These are phyloP conservation scores for Grammomys surdaster DNA, from an alignment of 2,113 vertebrate genomes.

Conservation along the genomic window DNA sequence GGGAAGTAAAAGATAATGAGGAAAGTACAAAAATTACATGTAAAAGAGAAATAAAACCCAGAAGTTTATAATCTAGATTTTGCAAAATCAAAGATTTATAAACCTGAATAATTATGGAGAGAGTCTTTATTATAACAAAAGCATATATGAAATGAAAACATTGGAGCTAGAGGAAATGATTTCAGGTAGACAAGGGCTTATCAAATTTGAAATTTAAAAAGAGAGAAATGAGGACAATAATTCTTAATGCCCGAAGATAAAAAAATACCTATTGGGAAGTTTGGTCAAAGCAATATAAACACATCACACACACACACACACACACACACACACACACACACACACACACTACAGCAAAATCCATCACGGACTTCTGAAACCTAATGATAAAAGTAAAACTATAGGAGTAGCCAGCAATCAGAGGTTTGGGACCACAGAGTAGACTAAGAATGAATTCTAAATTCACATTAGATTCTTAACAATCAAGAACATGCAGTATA, in stretches of 20 bases:
- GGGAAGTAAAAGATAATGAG: neutral
- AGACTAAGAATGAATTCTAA: neutral
- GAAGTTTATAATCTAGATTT: neutral
- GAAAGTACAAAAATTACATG: neutral
- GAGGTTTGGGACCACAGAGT: neutral
- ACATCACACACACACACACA: too few relatives aligned
- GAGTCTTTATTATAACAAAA: neutral
- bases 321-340: too few relatives aligned
- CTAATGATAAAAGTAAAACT: neutral
- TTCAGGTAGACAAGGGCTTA: neutral
- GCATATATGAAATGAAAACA: neutral
- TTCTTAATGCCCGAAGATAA: neutral
- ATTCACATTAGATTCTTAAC: neutral
- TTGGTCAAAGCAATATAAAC: neutral
- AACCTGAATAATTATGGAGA: neutral
- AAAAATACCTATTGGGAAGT: neutral
- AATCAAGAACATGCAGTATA: neutral
- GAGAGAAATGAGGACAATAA: neutral
- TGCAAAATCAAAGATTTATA: neutral
- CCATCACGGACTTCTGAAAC: neutral
- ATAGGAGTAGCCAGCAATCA: too few relatives aligned
- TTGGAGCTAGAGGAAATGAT: neutral
- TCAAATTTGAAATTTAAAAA: too few relatives aligned
- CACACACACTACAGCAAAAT: neutral
- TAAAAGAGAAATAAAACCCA: neutral